Conservation (phyloP, 2,888 invertebrate genomes). For the Muschampia plurimacula region DNA sequence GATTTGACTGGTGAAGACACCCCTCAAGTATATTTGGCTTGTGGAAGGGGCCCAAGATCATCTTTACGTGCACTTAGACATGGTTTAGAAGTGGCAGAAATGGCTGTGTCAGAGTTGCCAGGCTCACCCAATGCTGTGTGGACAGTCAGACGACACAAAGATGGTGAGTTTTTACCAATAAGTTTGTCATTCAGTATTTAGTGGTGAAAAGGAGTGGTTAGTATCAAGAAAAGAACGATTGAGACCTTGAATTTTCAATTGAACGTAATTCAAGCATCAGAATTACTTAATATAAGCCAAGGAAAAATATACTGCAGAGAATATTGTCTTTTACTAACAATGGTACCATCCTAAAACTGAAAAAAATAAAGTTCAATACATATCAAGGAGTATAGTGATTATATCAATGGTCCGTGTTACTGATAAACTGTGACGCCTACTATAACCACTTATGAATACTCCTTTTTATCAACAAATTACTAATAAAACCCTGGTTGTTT, state of each 20-base stretch:
- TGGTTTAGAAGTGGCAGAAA: constrained; percentile 99
- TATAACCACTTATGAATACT: constrained; percentile 82
- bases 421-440: constrained; percentile 79
- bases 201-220: constrained; percentile 37
- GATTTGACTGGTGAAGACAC: constrained; percentile 99
- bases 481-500: constrained; percentile 87
- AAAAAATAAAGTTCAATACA: not conserved
- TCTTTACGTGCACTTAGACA: constrained; percentile 97
- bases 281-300: too few species aligned
- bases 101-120: constrained; percentile 99
- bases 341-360: not conserved
- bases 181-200: not conserved
- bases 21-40: constrained; percentile 98
- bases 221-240: not conserved
- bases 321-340: not conserved
- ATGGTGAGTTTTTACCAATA: constrained; percentile 90
- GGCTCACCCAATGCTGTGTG: constrained; percentile 99
- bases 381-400: constrained; percentile 76
- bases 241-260: not conserved
- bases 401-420: constrained; percentile 83
- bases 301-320: not conserved
- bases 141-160: constrained; percentile 98
- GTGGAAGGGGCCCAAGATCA: constrained; percentile 98
- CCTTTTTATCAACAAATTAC: constrained; percentile 82
- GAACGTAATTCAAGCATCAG: not conserved